Evolutionary conservation across 2,797 vertebrate species (phyloP), one percentile per base, ranked within the genome.

Genomic region (Triplophysa bombifrons): DNA sequence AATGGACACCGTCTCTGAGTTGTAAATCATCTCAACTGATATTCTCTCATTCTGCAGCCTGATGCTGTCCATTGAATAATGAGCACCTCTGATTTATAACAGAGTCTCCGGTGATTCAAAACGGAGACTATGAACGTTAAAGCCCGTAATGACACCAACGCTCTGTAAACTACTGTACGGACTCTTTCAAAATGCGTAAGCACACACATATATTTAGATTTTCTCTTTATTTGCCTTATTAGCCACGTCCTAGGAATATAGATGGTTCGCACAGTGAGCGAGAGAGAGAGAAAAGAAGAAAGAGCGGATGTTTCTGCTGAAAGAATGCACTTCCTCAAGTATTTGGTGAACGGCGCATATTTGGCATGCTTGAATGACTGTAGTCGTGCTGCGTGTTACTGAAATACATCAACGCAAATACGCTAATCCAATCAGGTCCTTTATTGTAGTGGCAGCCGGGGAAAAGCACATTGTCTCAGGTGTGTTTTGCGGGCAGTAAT

Each of bases 11-110:
- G 53, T 38, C 51, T 66, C 69, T 0, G 48, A 67, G 63, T 80
- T 67, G 63, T 80, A 80, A 80, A 73, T 73, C 78, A 73, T 73
- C 63, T 67, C 78, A 67, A 58, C 27, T 2, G 70, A 73, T 60
- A 73, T 41, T 58, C 61, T 80, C 64, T 80, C 70, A 80, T 80
- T 80, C 11, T 51, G 46, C 71, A 80, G 41, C 63, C 63, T 66
- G 48, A 58, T 25, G 41, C 61, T 80, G 38, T 51, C 70, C 61
- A 80, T 64, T 72, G 76, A 78, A 78, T 72, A 80, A 66, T 80
- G 61, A 80, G 61, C 63, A 38, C 66, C 63, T 67, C 63, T 80
- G 70, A 80, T 73, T 73, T 80, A 67, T 53, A n/a, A n/a, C 51
- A 1, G 51, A 53, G 51, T 53, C 16, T 19, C 51, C 17, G 51